Conservation (phyloP, 2,888 invertebrate species). For the Hoplodrina ambigua region DNA sequence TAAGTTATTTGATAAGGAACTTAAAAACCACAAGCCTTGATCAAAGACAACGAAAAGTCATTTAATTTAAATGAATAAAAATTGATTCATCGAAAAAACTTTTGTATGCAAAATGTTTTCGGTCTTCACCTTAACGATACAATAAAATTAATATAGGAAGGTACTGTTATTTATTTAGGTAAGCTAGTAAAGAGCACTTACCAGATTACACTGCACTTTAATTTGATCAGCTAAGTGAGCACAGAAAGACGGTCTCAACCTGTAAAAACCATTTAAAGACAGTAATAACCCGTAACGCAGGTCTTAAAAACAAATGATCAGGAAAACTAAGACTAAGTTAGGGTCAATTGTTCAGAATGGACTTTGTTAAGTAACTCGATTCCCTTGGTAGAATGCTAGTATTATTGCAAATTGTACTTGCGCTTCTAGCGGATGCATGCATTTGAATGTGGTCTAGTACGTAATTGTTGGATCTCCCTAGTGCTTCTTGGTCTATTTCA, state of each 20-base stretch:
- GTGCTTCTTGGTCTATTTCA: slow-evolving; percentile 36
- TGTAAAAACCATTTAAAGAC: slow-evolving; percentile 31
- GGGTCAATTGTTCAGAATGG: slow-evolving; percentile 54
- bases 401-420: slow-evolving; percentile 48
- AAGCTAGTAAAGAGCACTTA: slow-evolving; percentile 27
- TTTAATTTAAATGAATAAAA: too few relatives aligned
- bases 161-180: neutral
- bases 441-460: slow-evolving; percentile 26
- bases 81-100: too few relatives aligned
- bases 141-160: too few relatives aligned
- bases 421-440: slow-evolving; percentile 12
- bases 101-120: too few relatives aligned
- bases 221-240: slow-evolving; percentile 51
- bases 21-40: too few relatives aligned
- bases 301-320: slow-evolving; percentile 55
- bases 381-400: slow-evolving; percentile 46
- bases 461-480: slow-evolving; percentile 20
- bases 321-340: slow-evolving; percentile 50
- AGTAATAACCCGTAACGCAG: slow-evolving; percentile 30
- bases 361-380: slow-evolving; percentile 49
- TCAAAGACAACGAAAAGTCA: too few relatives aligned
- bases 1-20: too few relatives aligned
- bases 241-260: slow-evolving; percentile 30
- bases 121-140: too few relatives aligned
- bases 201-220: slow-evolving; percentile 41